These are phyloP conservation scores for Mantis religiosa DNA, from an alignment of 2,888 invertebrate genomes.

Conservation along the genomic window DNA sequence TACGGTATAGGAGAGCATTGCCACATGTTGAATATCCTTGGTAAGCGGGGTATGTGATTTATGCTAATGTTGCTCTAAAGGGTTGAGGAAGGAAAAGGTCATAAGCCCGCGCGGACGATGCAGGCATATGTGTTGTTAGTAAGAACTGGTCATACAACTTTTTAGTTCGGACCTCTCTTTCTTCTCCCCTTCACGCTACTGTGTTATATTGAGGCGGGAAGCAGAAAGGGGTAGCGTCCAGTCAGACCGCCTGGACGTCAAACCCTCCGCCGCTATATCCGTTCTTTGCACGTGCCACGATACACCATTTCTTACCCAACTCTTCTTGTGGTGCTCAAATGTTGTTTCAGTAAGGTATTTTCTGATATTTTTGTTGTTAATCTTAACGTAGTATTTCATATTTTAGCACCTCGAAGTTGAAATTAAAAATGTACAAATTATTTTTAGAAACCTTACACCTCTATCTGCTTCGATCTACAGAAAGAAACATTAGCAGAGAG, in stretches of 20 bases:
- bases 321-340: too few relatives aligned
- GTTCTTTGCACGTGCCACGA: not conserved
- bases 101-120: not conserved
- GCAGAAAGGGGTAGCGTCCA: not conserved
- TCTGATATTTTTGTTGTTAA: too few relatives aligned
- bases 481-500: too few relatives aligned
- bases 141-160: conserved; percentile 27
- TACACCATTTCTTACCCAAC: not conserved
- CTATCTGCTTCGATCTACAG: too few relatives aligned
- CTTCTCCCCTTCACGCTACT: not conserved
- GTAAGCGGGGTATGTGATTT: not conserved
- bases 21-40: too few relatives aligned
- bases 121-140: not conserved
- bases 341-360: too few relatives aligned
- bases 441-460: too few relatives aligned
- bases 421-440: too few relatives aligned
- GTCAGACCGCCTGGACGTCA: not conserved
- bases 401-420: too few relatives aligned
- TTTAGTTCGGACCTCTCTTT: conserved; percentile 8
- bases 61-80: conserved; percentile 1
- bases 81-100: not conserved
- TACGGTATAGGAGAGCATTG: too few relatives aligned
- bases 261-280: not conserved
- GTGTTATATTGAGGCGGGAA: not conserved
- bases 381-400: too few relatives aligned